These are phyloP conservation scores for Datnioides undecimradiatus DNA, from an alignment of 2,113 vertebrate species.

Conservation along the genomic window DNA sequence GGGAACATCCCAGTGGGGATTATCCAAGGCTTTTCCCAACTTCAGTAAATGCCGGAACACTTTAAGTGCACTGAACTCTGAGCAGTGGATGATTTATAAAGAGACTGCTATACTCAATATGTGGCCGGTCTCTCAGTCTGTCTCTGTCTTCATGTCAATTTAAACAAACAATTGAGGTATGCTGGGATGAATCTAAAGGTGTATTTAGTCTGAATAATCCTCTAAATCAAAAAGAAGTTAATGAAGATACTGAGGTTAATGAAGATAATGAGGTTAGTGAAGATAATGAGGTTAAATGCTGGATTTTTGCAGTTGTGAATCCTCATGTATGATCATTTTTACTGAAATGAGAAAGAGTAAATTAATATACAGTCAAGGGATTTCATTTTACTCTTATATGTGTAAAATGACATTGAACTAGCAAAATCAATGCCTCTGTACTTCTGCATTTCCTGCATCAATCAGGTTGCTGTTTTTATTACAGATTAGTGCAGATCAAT, in stretches of 20 bases:
- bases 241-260: neutral
- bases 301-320: neutral
- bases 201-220: neutral
- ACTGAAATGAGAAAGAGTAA: neutral
- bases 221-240: neutral
- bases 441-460: neutral
- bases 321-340: neutral
- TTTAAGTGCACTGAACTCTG: conserved; percentile 16
- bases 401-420: neutral
- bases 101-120: neutral
- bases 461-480: conserved; percentile 2
- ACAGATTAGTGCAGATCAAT: conserved; percentile 1
- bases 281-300: neutral
- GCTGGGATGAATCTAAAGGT: neutral
- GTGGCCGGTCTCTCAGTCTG: neutral
- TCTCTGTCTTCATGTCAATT: neutral
- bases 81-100: conserved; percentile 3
- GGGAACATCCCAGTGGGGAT: neutral
- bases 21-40: conserved; percentile 21
- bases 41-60: neutral
- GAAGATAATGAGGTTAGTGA: neutral
- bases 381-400: neutral
- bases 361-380: neutral
- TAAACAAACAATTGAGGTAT: conserved; percentile 10
- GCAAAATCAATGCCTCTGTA: neutral